Evolutionary conservation across 2,113 vertebrate species (phyloP).

Genomic region (Pica pica): DNA sequence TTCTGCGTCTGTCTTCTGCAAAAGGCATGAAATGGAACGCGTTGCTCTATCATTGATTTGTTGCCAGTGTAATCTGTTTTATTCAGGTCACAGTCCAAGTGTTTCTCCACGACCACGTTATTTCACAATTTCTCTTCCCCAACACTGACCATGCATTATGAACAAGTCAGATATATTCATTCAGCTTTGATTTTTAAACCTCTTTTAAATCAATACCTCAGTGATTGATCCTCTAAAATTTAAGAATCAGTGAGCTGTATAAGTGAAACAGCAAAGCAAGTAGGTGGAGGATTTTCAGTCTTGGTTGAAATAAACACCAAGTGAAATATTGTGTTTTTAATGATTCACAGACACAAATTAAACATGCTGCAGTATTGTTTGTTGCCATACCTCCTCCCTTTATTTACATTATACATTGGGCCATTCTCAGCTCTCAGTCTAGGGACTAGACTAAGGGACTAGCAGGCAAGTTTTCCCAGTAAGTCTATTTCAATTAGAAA

Average conservation of each 20-base stretch:
- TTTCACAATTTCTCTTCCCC: constrained; percentile 65
- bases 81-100: constrained; percentile 67
- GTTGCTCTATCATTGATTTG: constrained; percentile 57
- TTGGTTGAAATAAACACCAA: constrained; percentile 31
- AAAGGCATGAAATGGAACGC: constrained; percentile 63
- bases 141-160: constrained; percentile 64
- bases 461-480: neutral
- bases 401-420: neutral
- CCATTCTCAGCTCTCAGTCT: neutral
- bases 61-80: constrained; percentile 61
- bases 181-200: constrained; percentile 64
- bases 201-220: constrained; percentile 62
- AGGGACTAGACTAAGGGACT: too few relatives aligned
- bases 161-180: constrained; percentile 64
- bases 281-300: constrained; percentile 15
- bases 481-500: neutral
- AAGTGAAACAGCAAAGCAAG: constrained; percentile 13
- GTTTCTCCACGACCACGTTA: constrained; percentile 48
- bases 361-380: neutral
- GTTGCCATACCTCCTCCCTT: neutral
- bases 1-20: constrained; percentile 52
- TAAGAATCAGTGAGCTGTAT: constrained; percentile 29
- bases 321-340: constrained; percentile 13
- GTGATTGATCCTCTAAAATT: constrained; percentile 59
- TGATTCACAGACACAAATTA: neutral